Percentiles rank a stretch among this genome's conserved stretches.
Evolutionary conservation across 2,888 invertebrate species (phyloP).

Genomic region (Lamellibrachia columna): DNA sequence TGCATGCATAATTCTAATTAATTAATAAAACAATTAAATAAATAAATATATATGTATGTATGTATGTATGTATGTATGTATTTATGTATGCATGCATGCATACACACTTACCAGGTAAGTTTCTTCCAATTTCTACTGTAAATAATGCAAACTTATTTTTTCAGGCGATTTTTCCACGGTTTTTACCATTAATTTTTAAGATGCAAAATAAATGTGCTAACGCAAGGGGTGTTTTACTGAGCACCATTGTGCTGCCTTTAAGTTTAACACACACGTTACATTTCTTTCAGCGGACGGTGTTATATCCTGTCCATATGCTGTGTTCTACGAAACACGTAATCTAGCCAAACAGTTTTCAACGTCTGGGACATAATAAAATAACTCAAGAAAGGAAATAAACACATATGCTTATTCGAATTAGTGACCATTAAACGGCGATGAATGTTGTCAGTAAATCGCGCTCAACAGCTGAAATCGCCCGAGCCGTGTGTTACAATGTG

Average conservation of each 20-base stretch:
- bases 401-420: constrained; percentile 9
- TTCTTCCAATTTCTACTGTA: background rate
- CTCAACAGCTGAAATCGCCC: background rate
- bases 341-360: background rate
- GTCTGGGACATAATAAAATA: background rate
- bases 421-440: background rate
- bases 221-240: background rate
- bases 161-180: background rate
- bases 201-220: background rate
- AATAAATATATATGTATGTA: too few relatives aligned
- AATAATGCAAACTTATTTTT: background rate
- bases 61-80: too few relatives aligned
- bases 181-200: background rate
- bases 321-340: background rate
- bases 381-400: background rate
- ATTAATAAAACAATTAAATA: too few relatives aligned
- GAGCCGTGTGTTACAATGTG: background rate
- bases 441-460: constrained; percentile 11
- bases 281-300: background rate
- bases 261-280: background rate
- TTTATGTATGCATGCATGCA: too few relatives aligned
- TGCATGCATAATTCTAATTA: too few relatives aligned
- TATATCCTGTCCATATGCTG: background rate
- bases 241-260: background rate
- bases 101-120: background rate